Evolutionary conservation across 2,888 invertebrate genomes (phyloP), one percentile per base, ranked within the genome.

Genomic region (Rhorus exstirpatorius): DNA sequence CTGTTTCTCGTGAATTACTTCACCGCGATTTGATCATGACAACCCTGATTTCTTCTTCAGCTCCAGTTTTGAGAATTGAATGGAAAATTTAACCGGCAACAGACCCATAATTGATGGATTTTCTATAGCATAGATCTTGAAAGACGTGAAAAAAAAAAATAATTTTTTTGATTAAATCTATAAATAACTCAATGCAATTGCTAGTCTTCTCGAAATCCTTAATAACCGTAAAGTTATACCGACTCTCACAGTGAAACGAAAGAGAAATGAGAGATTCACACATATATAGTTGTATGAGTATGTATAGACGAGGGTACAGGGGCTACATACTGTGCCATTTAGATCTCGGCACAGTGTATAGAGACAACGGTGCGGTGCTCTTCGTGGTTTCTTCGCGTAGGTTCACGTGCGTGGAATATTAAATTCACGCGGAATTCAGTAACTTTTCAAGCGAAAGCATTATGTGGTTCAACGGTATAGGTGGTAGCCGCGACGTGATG

Each of bases 341-440:
- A 19, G 44, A 58, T 71, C 26, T 60, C 58, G 19, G 71, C 17
- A 17, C 46, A 46, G 41, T n/a, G 44, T 17, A 12, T 31, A 60
- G 19, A 60, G 12, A 49, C 44, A 31, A 49, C 31, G 72, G 17
- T 14, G 61, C n/a, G n/a, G 38, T 8, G 51, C 8, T 49, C 1
- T 49, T 49, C 17, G 65, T n/a, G 46, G 46, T 44, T 58, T 21
- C n/a, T 58, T 44, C 70, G 76, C 81, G 60, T 72, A 79, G 81
- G 84, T 86, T 84, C 71, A 75, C 91, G 91, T 88, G 91, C 86
- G 87, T 87, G 88, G 90, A 91, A 92, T 93, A 92, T 92, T 91
- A 93, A 92, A 92, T 91, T 91, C 89, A 87, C 86, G 86, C 87
- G 88, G 89, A 92, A 91, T 91, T 90, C 89, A 88, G 88, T 61